Evolutionary conservation across 37 sponge, comb jelly and placozoan genomes (phyloP).

Genomic region (Geodia barretti): DNA sequence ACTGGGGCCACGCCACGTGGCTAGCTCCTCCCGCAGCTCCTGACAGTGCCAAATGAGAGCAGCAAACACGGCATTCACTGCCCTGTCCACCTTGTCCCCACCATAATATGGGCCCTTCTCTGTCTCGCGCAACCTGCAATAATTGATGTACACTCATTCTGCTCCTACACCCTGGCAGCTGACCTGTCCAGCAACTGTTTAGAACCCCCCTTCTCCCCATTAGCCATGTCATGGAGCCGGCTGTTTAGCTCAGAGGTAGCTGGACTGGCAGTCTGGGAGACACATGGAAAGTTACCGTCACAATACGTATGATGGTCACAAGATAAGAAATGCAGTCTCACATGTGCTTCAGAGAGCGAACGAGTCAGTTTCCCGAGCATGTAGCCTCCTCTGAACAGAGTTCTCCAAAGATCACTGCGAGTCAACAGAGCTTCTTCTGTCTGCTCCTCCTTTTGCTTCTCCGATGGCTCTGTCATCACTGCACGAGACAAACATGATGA

Average conservation of each 20-base stretch:
- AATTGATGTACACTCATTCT: not conserved
- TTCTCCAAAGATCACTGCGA: conserved; percentile 81
- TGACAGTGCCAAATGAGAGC: conserved; percentile 94
- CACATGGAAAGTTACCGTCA: not conserved
- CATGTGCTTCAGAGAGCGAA: conserved; percentile 69
- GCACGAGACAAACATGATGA: no score
- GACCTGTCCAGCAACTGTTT: conserved; percentile 24
- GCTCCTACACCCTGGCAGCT: not conserved
- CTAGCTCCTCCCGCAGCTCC: conserved; percentile 79
- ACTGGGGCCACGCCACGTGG: not conserved
- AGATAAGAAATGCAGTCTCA: conserved; percentile 4
- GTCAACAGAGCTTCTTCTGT: conserved; percentile 46
- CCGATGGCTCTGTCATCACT: not conserved
- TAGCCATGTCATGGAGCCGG: conserved; percentile 49
- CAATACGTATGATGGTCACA: not conserved
- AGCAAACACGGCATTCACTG: conserved; percentile 88
- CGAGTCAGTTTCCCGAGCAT: conserved; percentile 59
- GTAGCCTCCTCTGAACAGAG: conserved; percentile 88
- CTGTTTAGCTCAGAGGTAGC: conserved; percentile 48
- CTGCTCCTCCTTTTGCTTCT: conserved; percentile 31
- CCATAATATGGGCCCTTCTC: conserved; percentile 70
- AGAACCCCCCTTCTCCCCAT: conserved; percentile 13
- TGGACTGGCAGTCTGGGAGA: conserved; percentile 60
- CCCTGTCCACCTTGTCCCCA: conserved; percentile 75
- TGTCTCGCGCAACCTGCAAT: conserved; percentile 41